Evolutionary conservation across 1,140 invertebrate genomes (phyloP), one percentile per base, ranked within the genome.

Genomic region (Bombus turneri): DNA sequence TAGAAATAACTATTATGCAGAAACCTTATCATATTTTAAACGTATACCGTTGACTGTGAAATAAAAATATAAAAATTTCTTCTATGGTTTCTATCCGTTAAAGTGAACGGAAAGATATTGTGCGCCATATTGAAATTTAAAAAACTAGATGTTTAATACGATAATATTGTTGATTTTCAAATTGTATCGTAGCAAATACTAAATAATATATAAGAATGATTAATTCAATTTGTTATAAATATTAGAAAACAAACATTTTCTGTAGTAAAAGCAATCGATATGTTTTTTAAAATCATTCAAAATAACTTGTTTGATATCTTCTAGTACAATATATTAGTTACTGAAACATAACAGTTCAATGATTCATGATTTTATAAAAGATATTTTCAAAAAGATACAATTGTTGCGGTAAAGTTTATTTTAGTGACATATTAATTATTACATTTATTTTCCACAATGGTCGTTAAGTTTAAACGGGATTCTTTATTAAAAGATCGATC

Each of bases 381-480:
- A 37, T 59, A 78, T 6, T 81, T 41, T 59, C 15, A 71, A 57
- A 31, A 73, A 83, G 43, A 71, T 78, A 43, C 28, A n/a, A 34
- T 83, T 68, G 28, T 74, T 81, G 57, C 59, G 37, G 74, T 85
- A 86, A 77, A 71, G 39, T 83, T 83, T 83, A 83, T 86, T 86
- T 69, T 59, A 75, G 81, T 39, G 72, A 86, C 37, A 86, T 68
- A 82, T 39, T 37, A 59, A 66, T 83, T 86, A 59, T 82, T 86
- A 83, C 80, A 86, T 72, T 86, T 25, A 71, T 76, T 76, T 86
- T 39, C 25, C 73, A 47, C 59, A 62, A 59, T 71, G 53, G 34
- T 41, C 34, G 28, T 71, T 62, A 83, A 12, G 39, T 41, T 69
- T 80, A 81, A 66, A 80, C 57, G 64, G 53, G 41, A 85, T 37